Evolutionary conservation across 1,140 invertebrate genomes (phyloP), one percentile per base, ranked within the genome.

Genomic region (Danaus plexippus): DNA sequence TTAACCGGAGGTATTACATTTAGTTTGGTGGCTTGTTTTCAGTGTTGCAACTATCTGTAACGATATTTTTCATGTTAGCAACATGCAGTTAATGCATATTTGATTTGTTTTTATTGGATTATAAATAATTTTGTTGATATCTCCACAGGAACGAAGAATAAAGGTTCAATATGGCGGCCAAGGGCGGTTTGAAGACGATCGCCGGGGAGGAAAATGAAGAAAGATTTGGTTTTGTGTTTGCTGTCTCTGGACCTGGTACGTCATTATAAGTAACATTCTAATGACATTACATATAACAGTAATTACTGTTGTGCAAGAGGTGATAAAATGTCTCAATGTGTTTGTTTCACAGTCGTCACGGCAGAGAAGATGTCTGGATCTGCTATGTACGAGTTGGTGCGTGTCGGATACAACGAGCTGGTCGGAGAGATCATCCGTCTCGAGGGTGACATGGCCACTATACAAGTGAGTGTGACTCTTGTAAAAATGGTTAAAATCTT

Each of bases 401-500:
- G 98, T 77, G 98, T 99, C 9, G 98, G 98, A 11, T 98, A 99
- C 87, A 92, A 93, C 67, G 97, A 99, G 88, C 89, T 99, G 66
- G 98, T 99, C 2, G 98, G 98, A 63, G 98, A 99, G 89, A 99
- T 99, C 85, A 99, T 99, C 89, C 93, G 98, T 87, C 90, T 99
- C 55, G 98, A 99, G 89, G 97, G 97, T 57, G 98, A 99, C 85
- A 97, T 98, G 94, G 98, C 98, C 47, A 99, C 98, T 59, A 99
- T 99, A 85, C 97, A 99, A 91, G 93, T 94, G 32, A 52, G 44
- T 15, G 11, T n/a, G 7, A 9, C 18, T 32, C 7, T 15, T 3
- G 3, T 15, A 1, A 15, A 15, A 15, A 15, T 22, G 2, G n/a
- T 0, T n/a, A 7, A n/a, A 32, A 6, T 40, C 13, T 47, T 22